A percentile compares a stretch with the other conserved stretches of the same genome.
Evolutionary conservation across 2,888 invertebrate species (phyloP).

Genomic region (Himalopsyche tibetana): DNA sequence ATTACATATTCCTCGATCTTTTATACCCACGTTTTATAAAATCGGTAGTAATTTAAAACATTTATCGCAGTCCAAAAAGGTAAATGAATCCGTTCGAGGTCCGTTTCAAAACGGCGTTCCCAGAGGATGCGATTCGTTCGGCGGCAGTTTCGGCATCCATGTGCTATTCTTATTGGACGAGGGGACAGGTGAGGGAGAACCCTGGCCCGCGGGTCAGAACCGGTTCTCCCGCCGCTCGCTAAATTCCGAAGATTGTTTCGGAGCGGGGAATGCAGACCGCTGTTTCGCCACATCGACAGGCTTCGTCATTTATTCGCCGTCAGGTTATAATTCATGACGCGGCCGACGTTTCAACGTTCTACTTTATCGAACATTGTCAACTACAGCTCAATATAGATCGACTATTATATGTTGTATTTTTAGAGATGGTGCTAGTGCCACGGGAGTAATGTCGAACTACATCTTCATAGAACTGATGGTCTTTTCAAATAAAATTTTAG

Average conservation of each 20-base stretch:
- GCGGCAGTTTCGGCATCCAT: neutral
- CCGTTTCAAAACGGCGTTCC: neutral
- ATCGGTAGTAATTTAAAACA: too few species aligned
- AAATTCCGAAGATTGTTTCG: constrained; percentile 53
- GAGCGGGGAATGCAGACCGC: constrained; percentile 36
- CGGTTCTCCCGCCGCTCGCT: constrained; percentile 54
- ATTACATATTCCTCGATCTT: too few species aligned
- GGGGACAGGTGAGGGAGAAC: constrained; percentile 37
- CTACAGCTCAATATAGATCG: neutral
- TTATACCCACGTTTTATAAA: too few species aligned
- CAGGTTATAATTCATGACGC: neutral
- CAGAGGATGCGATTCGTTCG: neutral
- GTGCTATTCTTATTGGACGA: neutral
- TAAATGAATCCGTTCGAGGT: too few species aligned
- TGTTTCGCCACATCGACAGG: constrained; percentile 25
- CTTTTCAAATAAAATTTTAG: too few species aligned
- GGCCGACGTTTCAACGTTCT: neutral
- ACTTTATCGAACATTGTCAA: neutral
- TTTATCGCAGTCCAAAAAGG: too few species aligned
- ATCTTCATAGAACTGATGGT: too few species aligned
- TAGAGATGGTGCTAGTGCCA: too few species aligned
- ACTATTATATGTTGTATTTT: too few species aligned
- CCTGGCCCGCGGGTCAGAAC: constrained; percentile 45
- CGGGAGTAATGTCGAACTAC: too few species aligned
- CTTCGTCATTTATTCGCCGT: constrained; percentile 36